Evolutionary conservation across 2,888 invertebrate genomes (phyloP), one percentile per base, ranked within the genome.

Genomic region (Rhamphomyia laevipes): DNA sequence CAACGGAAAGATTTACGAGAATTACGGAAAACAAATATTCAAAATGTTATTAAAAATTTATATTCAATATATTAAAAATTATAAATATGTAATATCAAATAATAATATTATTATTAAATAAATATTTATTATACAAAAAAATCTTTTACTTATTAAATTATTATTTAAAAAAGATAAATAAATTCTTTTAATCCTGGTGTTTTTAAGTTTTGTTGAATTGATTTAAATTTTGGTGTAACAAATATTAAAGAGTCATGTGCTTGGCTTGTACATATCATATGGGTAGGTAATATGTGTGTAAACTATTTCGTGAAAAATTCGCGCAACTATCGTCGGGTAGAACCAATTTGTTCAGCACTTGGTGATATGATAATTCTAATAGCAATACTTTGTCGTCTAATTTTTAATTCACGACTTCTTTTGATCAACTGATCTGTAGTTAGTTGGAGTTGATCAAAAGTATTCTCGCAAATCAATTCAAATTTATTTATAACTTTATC

Each of bases 301-400:
- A 15, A n/a, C 9, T 31, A n/a, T 44, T 38, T 30, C 58, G 57
- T 53, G 73, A 73, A 55, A 68, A 72, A 9, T 57, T 86, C 86
- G 62, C 79, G 78, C 0, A 86, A 86, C 46, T 84, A 73, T 43
- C 86, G 74, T 60, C 86, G 71, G 56, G 87, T 76, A 10, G 77
- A 79, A 17, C 86, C 86, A 51, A 87, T 88, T 74, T 86, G 87
- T 46, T 87, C 74, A 2, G 86, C 86, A 63, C 86, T 87, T 1
- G 87, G 88, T 0, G 87, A 87, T 55, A 86, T 71, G 52, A 86
- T 82, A 9, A 86, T 76, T 60, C 81, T 81, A 46, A 80, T 75
- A 58, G 85, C 82, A n/a, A 74, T 74, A 51, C 80, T 83, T 42
- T 80, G n/a, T n/a, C n/a, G 77, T 50, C 86, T 72, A 49, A 86